Base-by-base conservation (phyloP, 2,888 invertebrate species). In the Caenorhabditis parvicauda region DNA sequence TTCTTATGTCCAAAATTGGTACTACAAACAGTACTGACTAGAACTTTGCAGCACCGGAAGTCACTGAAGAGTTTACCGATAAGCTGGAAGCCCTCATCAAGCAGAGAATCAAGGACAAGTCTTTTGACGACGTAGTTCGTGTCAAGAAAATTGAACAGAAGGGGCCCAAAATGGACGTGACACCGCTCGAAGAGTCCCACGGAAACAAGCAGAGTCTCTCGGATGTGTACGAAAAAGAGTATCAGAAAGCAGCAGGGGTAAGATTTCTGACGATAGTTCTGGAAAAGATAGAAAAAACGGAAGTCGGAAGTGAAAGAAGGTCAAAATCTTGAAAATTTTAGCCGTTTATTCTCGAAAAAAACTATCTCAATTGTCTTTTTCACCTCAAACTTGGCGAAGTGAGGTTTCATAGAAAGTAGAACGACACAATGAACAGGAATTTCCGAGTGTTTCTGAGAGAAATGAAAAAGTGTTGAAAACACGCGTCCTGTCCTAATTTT, bases 141-240 rank as follows among this genome's bases (percentile, higher is more conserved):
- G 87, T 88, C 22, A 91, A 91, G 81, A 90, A 90, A 27, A 54
- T 60, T 0, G 87, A 88, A 1, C 89, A 90, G 62, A 89, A 90
- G 12, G 88, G 90, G 2, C 84, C 88, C 42, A 89, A 89, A 60
- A 94, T 89, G 81, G 91, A 91, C 76, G 93, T 94, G 80, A 87
- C 89, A 66, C 85, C 93, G 54, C 87, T 91, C 0, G 83, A 96
- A 42, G 89, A 96, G 82, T 91, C 93, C 72, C 90, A 93, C 76
- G 95, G 95, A 81, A 92, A 92, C 77, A 93, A 95, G 83, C 72
- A 89, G 60, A 92, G 93, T 48, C 86, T 98, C 48, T 90, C 92
- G 0, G 89, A 96, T 83, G 89, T 96, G 44, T 96, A 96, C 77
- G 96, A 96, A 84, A 80, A 85, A 38, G 84, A 86, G 68, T 85